Evolutionary conservation across 2,797 vertebrate species (phyloP).

Genomic region (Pteronotus mesoamericanus): DNA sequence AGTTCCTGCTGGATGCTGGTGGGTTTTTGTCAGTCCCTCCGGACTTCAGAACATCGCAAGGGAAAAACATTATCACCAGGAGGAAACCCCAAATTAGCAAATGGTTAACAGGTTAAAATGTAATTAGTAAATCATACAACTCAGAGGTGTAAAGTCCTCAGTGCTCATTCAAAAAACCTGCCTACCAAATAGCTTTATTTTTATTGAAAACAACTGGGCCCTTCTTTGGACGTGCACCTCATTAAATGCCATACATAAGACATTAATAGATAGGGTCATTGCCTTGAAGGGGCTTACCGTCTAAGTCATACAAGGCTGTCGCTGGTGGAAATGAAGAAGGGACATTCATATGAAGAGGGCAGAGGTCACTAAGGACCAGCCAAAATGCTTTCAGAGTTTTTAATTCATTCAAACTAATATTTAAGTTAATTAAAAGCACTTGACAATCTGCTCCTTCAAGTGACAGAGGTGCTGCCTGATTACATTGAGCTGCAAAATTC

Average conservation of each 20-base stretch:
- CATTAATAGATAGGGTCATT: neutral
- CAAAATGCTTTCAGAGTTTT: slow-evolving; percentile 73
- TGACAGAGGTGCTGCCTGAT: neutral
- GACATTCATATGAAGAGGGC: neutral
- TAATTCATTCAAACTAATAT: slow-evolving; percentile 65
- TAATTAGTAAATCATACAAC: neutral
- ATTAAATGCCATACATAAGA: neutral
- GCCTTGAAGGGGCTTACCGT: neutral
- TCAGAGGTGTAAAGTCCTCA: neutral
- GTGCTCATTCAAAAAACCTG: neutral
- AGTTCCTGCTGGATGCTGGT: neutral
- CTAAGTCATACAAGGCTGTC: neutral
- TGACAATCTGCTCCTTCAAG: slow-evolving; percentile 66
- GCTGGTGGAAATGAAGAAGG: neutral
- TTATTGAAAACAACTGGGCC: neutral
- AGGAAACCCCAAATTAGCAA: slow-evolving; percentile 3
- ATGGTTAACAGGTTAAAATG: neutral
- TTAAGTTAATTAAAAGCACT: slow-evolving; percentile 74
- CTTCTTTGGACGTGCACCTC: neutral
- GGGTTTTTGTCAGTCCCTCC: neutral
- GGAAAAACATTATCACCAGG: neutral
- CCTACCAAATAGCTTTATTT: neutral
- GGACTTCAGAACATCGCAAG: neutral
- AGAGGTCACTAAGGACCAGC: neutral
- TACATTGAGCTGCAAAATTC: slow-evolving; percentile 55